phyloP scores from a whole-genome alignment of 1,140 invertebrate species.

The Euglossa dilemma region DNA sequence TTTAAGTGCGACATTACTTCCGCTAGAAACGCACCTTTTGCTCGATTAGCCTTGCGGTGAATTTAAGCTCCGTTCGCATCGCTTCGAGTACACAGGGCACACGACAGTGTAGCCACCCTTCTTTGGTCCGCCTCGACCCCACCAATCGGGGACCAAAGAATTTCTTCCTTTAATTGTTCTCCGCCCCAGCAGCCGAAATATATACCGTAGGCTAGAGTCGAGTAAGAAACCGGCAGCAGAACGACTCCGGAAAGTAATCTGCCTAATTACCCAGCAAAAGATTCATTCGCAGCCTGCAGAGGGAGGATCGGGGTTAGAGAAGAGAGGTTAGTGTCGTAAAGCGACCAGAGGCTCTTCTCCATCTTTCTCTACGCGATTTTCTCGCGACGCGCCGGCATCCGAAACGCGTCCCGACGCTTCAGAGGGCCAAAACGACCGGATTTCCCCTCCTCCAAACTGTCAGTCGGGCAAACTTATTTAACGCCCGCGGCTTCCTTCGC shows the following conservation, averaged over 20 bases:
- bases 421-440: not conserved
- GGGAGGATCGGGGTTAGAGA: conserved; percentile 46
- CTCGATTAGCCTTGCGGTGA: conserved; percentile 78
- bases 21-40: conserved; percentile 78
- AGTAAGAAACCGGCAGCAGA: conserved; percentile 77
- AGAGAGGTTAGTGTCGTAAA: conserved; percentile 60
- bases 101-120: conserved; percentile 41
- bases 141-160: conserved; percentile 69
- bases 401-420: not conserved
- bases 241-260: conserved; percentile 81
- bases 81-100: conserved; percentile 24
- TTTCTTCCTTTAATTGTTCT: conserved; percentile 78
- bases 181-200: conserved; percentile 54
- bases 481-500: conserved; percentile 6
- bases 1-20: conserved; percentile 75
- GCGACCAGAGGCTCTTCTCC: conserved; percentile 44
- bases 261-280: conserved; percentile 82
- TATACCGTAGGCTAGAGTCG: conserved; percentile 52
- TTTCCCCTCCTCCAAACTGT: not conserved
- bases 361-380: conserved; percentile 26
- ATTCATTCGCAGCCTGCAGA: conserved; percentile 74
- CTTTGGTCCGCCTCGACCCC: conserved; percentile 41
- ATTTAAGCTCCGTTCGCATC: conserved; percentile 73
- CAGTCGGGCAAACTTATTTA: conserved; percentile 25
- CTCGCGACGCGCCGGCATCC: conserved; percentile 16